Base-by-base conservation (phyloP, 2,888 invertebrate genomes). In the Melipona beecheii region DNA sequence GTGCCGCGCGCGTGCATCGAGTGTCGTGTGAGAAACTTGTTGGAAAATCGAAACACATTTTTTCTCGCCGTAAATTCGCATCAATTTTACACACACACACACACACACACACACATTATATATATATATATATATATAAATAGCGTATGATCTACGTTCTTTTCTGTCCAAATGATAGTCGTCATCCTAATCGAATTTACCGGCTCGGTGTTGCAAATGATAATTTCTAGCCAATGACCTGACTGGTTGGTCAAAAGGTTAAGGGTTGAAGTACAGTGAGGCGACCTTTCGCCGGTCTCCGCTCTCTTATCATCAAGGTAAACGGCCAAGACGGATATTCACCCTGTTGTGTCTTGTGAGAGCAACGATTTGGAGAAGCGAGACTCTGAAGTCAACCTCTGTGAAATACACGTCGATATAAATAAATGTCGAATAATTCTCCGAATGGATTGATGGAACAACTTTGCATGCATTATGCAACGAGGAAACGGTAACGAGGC, bases 261-360 rank as follows among this genome's bases (percentile, higher is more conserved):
- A 81, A 87, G 83, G 81, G 87, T 87, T 83, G 81, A 24, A 64
- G 77, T 78, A 83, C 71, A 64, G 52, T n/a, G 60, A 54, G 74
- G 75, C 83, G 85, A 79, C 75, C 81, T 79, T 69, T 72, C 68
- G 66, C 54, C 75, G 66, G 76, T 73, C 58, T 70, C 54, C 56
- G 43, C 52, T 74, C 75, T 77, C 78, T 86, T 86, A 86, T 86
- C 85, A 76, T 76, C 71, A 76, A 75, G 86, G 81, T 81, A 76
- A 85, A 85, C 17, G 85, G 68, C 71, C 71, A 78, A 64, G 21
- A 6, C 24, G 73, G 56, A 68, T 83, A 71, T 83, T 83, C 73
- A 84, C 83, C 70, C 13, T 19, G 9, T 21, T 15, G 17, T 24
- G 31, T 17, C 27, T 6, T 31, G 43, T 6, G 19, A 60, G 19